A percentile compares a stretch with the other conserved stretches of the same genome.
Evolutionary conservation across 2,113 vertebrate species (phyloP).

Genomic region (Passer domesticus): DNA sequence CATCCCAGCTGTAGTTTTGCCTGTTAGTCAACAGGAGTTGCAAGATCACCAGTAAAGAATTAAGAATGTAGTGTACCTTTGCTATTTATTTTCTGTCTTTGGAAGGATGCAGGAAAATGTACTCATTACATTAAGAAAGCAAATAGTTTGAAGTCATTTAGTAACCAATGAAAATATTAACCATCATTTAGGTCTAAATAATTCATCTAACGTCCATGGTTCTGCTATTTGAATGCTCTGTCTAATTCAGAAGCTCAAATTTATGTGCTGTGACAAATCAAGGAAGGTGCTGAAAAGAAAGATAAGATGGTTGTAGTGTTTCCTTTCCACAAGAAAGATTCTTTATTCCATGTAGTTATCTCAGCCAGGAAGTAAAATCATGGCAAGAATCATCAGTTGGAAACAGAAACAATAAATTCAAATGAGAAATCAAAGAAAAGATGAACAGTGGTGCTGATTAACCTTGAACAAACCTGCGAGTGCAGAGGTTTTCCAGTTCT

Average conservation of each 20-base stretch:
- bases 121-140: neutral
- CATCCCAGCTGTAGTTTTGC: neutral
- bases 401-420: conserved; percentile 47
- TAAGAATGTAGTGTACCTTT: neutral
- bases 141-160: neutral
- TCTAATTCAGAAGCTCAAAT: neutral
- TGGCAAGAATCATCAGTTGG: neutral
- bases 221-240: neutral
- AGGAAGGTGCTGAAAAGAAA: neutral
- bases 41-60: neutral
- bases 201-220: neutral
- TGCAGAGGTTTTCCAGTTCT: neutral
- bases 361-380: conserved; percentile 6
- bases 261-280: neutral
- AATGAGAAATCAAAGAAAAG: conserved; percentile 28
- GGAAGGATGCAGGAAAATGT: neutral
- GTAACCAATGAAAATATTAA: neutral
- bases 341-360: neutral
- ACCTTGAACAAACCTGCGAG: conserved; percentile 15
- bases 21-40: neutral
- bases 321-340: neutral
- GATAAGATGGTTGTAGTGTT: neutral
- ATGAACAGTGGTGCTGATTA: conserved; percentile 27
- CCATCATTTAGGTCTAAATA: neutral
- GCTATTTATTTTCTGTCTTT: neutral